phyloP scores from a whole-genome alignment of 2,113 vertebrate genomes.

The Crocuta crocuta region DNA sequence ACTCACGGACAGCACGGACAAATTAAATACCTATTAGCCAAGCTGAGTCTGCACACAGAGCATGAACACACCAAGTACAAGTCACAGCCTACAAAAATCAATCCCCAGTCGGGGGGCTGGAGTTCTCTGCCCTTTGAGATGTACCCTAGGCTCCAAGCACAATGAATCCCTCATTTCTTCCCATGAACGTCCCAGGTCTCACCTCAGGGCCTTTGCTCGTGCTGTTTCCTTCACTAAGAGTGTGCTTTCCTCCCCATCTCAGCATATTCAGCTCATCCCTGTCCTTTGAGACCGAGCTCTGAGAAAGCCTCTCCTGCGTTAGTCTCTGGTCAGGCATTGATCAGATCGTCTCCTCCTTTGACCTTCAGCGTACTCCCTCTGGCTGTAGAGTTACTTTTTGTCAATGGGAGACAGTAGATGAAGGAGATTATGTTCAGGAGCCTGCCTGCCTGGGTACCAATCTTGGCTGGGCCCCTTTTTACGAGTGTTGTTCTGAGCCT shows the following conservation, averaged over 20 bases:
- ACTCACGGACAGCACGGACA: background rate
- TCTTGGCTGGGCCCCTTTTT: background rate
- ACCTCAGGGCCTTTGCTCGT: background rate
- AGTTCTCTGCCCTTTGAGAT: background rate
- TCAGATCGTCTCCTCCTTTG: background rate
- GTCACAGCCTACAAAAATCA: background rate
- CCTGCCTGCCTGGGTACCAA: background rate
- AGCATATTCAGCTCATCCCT: background rate
- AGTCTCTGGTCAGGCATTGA: background rate
- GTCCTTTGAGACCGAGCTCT: background rate
- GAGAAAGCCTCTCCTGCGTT: background rate
- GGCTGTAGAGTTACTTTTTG: background rate
- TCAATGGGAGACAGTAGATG: background rate
- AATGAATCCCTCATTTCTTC: background rate
- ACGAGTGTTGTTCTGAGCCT: background rate
- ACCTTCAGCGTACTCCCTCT: background rate
- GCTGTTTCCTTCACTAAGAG: background rate
- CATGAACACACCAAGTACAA: background rate
- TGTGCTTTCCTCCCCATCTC: rapidly evolving
- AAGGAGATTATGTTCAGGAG: background rate
- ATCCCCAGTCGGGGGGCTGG: background rate
- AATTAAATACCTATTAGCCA: background rate
- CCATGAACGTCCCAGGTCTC: rapidly evolving
- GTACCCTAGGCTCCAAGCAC: background rate
- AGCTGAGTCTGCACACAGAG: background rate